Base-by-base conservation (phyloP, 2,113 vertebrate genomes). In the Caracal caracal region DNA sequence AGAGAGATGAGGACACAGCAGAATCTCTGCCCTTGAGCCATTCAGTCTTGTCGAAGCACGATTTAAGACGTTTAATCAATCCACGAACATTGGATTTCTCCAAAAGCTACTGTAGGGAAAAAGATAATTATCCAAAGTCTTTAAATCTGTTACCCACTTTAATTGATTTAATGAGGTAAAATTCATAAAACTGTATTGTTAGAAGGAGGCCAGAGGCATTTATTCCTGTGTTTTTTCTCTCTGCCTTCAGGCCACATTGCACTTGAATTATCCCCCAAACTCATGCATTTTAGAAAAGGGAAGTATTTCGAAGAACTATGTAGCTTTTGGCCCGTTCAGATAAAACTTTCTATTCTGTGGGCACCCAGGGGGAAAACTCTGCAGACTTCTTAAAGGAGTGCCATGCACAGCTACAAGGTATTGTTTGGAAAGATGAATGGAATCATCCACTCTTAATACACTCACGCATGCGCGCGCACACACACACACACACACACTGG, bases 111-210 rank as follows among this genome's bases (percentile, higher is more conserved):
- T 95, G 59, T 93, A 92, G 93, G 76, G 97, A 80, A 88, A 92
- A 96, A 87, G 92, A 94, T 95, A 92, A 95, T 96, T 91, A 97
- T 76, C 90, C 95, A 84, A 90, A 75, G 80, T 92, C 94, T 97
- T 98, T 95, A 97, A 97, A 85, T 93, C 63, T 85, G 75, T 97
- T 96, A 90, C 75, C 90, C 90, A 78, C 71, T 95, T 96, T 97
- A 97, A 97, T 96, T 97, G 90, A 97, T 96, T 97, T 96, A 97
- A 97, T 97, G 90, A 96, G 79, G 49, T 93, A 61, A 97, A 97
- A 97, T 96, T 95, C 88, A 97, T 90, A 96, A 88, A 90, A 90
- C 43, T 90, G 8, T 66, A 92, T 85, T 66, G 40, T 93, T 92
- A 92, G 92, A 88, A 84, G 53, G 56, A 49, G 6, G 68, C 84